Conservation (phyloP, 2,888 invertebrate genomes). For the Cantharis nigra region DNA sequence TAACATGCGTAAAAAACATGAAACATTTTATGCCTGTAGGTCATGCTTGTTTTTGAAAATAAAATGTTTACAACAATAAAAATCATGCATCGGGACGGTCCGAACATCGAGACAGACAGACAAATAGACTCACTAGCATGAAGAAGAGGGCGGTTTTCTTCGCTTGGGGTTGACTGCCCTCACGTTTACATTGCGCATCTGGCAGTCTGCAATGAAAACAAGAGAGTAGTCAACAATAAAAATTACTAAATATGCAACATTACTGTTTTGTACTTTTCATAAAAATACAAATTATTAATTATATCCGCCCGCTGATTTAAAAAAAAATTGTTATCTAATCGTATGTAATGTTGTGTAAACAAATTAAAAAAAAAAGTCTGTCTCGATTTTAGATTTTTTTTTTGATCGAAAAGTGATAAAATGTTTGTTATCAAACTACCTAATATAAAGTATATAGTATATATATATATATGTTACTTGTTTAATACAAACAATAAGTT, state of each 20-base stretch:
- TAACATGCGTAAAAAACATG: neutral
- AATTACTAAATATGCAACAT: slow-evolving; percentile 30
- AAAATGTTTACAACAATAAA: slow-evolving; percentile 15
- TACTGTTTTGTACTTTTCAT: slow-evolving; percentile 15
- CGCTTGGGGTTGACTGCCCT: slow-evolving; percentile 72
- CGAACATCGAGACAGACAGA: slow-evolving; percentile 45
- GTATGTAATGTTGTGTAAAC: slow-evolving; percentile 4
- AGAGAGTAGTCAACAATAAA: slow-evolving; percentile 59
- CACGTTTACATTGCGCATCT: slow-evolving; percentile 76
- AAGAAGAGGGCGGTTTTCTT: slow-evolving; percentile 69
- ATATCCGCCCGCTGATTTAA: neutral
- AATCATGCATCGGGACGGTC: slow-evolving; percentile 30
- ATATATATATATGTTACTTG: neutral
- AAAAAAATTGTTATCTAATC: neutral
- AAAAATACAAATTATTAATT: neutral
- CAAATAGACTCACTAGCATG: slow-evolving; percentile 68
- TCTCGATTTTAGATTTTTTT: slow-evolving; percentile 17
- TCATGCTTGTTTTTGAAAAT: slow-evolving; percentile 5
- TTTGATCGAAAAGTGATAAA: neutral
- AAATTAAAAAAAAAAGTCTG: slow-evolving; percentile 6
- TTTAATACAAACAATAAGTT: slow-evolving; percentile 7
- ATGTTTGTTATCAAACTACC: neutral
- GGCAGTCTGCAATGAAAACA: slow-evolving; percentile 78
- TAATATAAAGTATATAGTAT: neutral
- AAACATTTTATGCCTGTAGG: slow-evolving; percentile 7